Evolutionary conservation across 2,797 vertebrate species (phyloP).

Genomic region (Microctenopoma lineatum): DNA sequence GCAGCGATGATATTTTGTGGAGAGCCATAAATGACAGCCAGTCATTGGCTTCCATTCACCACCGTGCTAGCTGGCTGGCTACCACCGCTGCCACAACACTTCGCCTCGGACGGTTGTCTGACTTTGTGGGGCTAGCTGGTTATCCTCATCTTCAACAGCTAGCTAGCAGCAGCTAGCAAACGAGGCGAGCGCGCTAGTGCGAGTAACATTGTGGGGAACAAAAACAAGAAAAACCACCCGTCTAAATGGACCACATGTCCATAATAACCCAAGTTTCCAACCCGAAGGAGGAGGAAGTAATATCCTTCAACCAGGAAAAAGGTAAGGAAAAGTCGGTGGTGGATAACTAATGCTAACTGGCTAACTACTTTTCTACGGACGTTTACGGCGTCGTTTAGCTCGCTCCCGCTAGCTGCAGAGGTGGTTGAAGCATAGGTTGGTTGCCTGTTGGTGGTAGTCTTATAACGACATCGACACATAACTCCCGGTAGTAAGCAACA

Average conservation of each 20-base stretch:
- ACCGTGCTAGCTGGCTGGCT: constrained; percentile 76
- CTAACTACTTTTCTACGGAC: constrained; percentile 59
- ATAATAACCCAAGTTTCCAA: constrained; percentile 99
- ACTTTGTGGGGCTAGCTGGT: constrained; percentile 67
- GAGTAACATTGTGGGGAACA: constrained; percentile 65
- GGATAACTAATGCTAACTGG: constrained; percentile 46
- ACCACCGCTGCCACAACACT: constrained; percentile 62
- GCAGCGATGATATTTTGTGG: constrained; percentile 50
- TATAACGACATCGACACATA: background rate
- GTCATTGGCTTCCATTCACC: constrained; percentile 54
- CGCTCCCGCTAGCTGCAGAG: constrained; percentile 31
- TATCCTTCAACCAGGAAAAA: constrained; percentile 86
- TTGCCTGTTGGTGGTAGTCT: constrained; percentile 12
- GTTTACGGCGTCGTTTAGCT: constrained; percentile 47
- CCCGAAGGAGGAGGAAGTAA: constrained; percentile 97
- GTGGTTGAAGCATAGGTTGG: constrained; percentile 46
- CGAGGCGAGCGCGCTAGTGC: constrained; percentile 58
- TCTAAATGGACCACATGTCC: constrained; percentile 98
- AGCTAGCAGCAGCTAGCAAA: constrained; percentile 62
- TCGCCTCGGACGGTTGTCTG: constrained; percentile 61
- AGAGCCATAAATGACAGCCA: constrained; percentile 74
- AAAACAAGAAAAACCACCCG: constrained; percentile 69
- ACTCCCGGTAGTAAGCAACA: constrained; percentile 33
- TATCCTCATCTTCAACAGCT: constrained; percentile 48
- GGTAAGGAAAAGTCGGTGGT: constrained; percentile 69